Evolutionary conservation across 2,888 invertebrate species (phyloP).

Genomic region (Cantharis flavilabris): DNA sequence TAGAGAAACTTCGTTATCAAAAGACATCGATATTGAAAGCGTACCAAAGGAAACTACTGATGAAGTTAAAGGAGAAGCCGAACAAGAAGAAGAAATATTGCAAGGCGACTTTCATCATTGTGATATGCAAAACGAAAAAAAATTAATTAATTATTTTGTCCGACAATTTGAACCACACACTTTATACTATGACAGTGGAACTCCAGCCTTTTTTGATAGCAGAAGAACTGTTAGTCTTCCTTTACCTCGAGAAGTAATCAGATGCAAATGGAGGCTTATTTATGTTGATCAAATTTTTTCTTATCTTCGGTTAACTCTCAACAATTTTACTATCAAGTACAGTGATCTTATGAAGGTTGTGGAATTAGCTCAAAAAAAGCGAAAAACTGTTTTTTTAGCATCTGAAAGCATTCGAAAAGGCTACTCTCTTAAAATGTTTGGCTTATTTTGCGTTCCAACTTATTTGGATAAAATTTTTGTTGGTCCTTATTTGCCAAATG

Average conservation of each 20-base stretch:
- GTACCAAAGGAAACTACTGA: neutral
- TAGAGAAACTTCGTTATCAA: neutral
- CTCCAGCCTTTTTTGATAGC: slow-evolving; percentile 41
- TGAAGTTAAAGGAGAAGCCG: neutral
- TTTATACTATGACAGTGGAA: neutral
- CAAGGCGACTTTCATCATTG: neutral
- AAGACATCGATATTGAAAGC: neutral
- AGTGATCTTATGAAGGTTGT: slow-evolving; percentile 58
- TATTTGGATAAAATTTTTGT: slow-evolving; percentile 48
- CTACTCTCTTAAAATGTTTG: slow-evolving; percentile 44
- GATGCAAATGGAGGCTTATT: slow-evolving; percentile 62
- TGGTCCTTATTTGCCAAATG: slow-evolving; percentile 49
- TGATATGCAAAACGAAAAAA: neutral
- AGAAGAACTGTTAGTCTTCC: slow-evolving; percentile 55
- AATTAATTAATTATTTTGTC: neutral
- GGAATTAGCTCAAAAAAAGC: slow-evolving; percentile 55
- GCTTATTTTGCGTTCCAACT: slow-evolving; percentile 49
- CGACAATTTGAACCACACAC: neutral
- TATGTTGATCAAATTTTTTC: slow-evolving; percentile 61
- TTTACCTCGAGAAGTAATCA: slow-evolving; percentile 32
- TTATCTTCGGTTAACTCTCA: slow-evolving; percentile 59
- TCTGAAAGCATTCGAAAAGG: slow-evolving; percentile 35
- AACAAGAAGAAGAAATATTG: neutral
- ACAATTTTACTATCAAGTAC: slow-evolving; percentile 61
- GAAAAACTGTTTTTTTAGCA: slow-evolving; percentile 58